Evolutionary conservation across 2,888 invertebrate genomes (phyloP), one percentile per base, ranked within the genome.

Genomic region (Endotricha flammealis): DNA sequence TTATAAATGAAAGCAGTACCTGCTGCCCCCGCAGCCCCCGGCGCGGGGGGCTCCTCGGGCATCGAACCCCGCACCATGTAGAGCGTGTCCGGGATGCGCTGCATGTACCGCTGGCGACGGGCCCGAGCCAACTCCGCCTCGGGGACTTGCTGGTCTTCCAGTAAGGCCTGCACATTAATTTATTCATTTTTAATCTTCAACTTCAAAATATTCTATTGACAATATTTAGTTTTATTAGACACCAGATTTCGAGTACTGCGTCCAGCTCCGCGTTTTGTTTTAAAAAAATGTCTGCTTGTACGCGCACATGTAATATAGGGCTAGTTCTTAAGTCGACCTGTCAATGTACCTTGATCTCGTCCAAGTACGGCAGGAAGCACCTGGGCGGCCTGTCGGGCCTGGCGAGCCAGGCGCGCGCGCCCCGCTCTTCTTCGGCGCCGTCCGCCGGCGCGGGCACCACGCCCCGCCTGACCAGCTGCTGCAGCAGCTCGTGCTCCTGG

Each of bases 361-460:
- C 97, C 56, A 95, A 95, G 73, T 97, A 97, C 23, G 98, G 97
- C 89, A 95, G 93, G 80, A 97, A 98, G 44, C 97, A 90, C 28
- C 98, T 88, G 32, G 98, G 96, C 49, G 96, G 91, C 4, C 95
- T 92, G 66, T 91, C 81, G 37, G 93, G 93, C 32, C 92, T 90
- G 11, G 93, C 90, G 44, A 95, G 93, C 95, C 95, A 95, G 24
- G 95, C 95, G 66, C 92, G 93, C 88, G 94, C 93, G 89, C 36
- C 90, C 90, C 46, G 91, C 36, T 52, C 64, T 36, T 52, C 64
- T 36, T 57, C 67, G 23, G 50, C 41, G 42, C 20, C 42, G 25
- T 53, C 48, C 16, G 59, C 45, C 24, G 50, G 48, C n/a, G 55
- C 48, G 4, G 57, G 5, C 14, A 74, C 33, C 2, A 74, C 43